Conservation (phyloP, 2,113 vertebrate species). For the Aptenodytes forsteri region DNA sequence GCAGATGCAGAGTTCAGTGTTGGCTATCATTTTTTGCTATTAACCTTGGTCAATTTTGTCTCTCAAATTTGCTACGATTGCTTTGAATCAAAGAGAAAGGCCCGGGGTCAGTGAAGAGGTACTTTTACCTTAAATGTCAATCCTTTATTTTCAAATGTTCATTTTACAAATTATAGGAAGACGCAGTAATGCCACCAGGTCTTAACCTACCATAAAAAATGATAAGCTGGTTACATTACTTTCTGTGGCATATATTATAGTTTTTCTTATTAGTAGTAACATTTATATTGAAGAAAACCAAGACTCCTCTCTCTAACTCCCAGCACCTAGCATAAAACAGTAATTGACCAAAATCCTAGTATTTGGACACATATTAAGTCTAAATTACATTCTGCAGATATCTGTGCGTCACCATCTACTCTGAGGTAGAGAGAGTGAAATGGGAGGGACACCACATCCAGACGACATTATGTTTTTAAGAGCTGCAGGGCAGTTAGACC, state of each 20-base stretch:
- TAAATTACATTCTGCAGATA: background rate
- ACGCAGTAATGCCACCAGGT: background rate
- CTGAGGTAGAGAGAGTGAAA: background rate
- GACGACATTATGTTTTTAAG: background rate
- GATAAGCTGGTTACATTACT: background rate
- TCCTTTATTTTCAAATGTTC: background rate
- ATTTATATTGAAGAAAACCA: background rate
- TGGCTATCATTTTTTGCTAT: background rate
- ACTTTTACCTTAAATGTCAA: background rate
- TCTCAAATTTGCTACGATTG: background rate
- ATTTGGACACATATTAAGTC: background rate
- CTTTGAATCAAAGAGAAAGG: background rate
- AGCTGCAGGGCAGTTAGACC: background rate
- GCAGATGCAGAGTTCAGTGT: background rate
- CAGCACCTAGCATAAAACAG: background rate
- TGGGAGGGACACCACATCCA: fast-evolving
- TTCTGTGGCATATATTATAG: background rate
- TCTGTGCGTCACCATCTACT: background rate
- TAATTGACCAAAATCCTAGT: background rate
- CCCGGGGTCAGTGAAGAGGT: background rate
- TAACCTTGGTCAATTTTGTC: background rate
- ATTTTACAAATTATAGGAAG: background rate
- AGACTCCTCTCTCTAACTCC: background rate
- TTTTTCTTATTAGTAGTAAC: background rate
- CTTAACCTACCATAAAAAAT: background rate